Evolutionary conservation across 2,888 invertebrate species (phyloP).

Genomic region (Notodonta dromedarius): DNA sequence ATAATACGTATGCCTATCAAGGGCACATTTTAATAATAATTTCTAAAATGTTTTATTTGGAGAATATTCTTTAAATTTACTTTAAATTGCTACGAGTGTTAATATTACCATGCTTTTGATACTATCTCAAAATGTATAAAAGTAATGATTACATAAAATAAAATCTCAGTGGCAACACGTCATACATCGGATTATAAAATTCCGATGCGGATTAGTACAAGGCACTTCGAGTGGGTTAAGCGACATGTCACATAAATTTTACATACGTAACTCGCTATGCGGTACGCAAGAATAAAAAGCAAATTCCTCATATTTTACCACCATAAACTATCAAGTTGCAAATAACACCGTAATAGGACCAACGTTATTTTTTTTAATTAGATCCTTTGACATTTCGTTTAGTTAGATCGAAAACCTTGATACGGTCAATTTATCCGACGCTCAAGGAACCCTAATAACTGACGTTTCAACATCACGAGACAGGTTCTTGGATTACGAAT

Average conservation of each 20-base stretch:
- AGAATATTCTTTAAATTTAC: too few species aligned
- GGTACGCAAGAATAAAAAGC: constrained; percentile 16
- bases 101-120: too few species aligned
- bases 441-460: constrained; percentile 29
- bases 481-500: constrained; percentile 51
- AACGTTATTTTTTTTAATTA: background rate
- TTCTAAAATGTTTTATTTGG: too few species aligned
- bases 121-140: too few species aligned
- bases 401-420: background rate
- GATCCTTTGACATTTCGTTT: background rate
- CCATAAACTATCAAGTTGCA: constrained; percentile 18
- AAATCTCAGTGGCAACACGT: constrained; percentile 9
- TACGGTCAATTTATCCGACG: constrained; percentile 18
- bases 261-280: constrained; percentile 32
- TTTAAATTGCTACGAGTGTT: too few species aligned
- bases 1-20: too few species aligned
- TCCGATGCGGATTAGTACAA: constrained; percentile 54
- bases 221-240: constrained; percentile 42
- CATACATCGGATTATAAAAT: constrained; percentile 54
- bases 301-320: constrained; percentile 16
- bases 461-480: constrained; percentile 40
- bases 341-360: constrained; percentile 1
- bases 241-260: constrained; percentile 36
- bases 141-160: too few species aligned
- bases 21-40: too few species aligned